These are phyloP conservation scores for Lethocerus indicus DNA, from an alignment of 1,140 invertebrate species.

Conservation along the genomic window DNA sequence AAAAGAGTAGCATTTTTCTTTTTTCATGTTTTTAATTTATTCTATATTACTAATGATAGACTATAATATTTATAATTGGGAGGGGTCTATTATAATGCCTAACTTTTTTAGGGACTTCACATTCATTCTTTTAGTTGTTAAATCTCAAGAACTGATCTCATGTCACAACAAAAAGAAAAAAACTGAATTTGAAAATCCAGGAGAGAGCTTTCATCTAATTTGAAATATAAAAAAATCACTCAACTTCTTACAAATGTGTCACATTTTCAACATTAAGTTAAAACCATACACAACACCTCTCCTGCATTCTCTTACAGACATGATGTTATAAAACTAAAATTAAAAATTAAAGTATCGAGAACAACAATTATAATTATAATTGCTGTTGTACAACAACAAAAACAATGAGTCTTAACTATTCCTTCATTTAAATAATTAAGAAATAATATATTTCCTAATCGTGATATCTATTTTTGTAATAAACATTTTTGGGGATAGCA, in stretches of 20 bases:
- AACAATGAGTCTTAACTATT: background rate
- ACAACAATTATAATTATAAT: background rate
- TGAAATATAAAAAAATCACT: background rate
- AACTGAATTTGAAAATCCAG: conserved; percentile 4
- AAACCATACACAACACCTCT: background rate
- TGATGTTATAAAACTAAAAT: conserved; percentile 1
- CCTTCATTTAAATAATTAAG: conserved; percentile 1
- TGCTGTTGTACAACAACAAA: background rate
- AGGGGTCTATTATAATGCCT: no score
- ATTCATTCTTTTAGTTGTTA: background rate
- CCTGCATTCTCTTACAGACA: conserved; percentile 4
- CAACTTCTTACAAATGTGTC: background rate
- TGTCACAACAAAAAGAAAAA: background rate
- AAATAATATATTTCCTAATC: background rate
- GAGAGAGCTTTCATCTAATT: background rate
- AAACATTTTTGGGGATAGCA: no score
- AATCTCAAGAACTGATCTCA: background rate
- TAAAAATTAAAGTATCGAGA: no score
- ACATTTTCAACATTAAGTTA: background rate
- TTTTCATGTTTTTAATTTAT: no score
- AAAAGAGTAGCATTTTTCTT: no score
- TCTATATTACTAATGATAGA: no score
- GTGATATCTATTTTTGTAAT: background rate
- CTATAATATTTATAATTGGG: no score
- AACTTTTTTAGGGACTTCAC: background rate